A percentile compares a stretch with the other conserved stretches of the same genome.
Evolutionary conservation across 2,113 vertebrate species (phyloP).

Genomic region (Centrocercus urophasianus): DNA sequence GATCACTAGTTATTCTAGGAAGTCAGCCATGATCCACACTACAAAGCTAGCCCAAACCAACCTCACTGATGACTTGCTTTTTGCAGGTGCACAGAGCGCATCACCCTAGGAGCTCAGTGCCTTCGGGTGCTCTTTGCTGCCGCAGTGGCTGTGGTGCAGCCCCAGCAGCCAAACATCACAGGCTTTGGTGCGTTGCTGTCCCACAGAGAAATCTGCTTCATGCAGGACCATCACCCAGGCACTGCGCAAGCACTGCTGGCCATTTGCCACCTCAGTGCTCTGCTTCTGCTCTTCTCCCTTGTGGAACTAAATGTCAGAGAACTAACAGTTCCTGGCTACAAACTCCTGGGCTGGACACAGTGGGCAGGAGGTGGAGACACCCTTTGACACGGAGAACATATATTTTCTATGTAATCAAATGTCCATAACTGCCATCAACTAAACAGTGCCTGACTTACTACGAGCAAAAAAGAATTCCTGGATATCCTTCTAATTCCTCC

Average conservation of each 20-base stretch:
- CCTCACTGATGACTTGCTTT: background rate
- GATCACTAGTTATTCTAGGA: background rate
- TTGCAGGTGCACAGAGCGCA: background rate
- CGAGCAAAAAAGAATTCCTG: background rate
- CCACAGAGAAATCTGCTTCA: background rate
- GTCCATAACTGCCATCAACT: background rate
- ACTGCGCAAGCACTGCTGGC: rapidly evolving
- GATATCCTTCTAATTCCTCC: background rate
- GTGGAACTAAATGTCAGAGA: conserved; percentile 22
- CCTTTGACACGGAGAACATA: background rate
- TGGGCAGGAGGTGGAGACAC: background rate
- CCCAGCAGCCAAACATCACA: background rate
- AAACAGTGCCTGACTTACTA: background rate
- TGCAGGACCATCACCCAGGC: background rate
- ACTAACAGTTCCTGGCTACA: conserved; percentile 2
- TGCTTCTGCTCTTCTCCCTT: background rate
- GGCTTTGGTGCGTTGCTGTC: background rate
- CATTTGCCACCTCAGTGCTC: background rate
- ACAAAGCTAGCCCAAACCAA: background rate
- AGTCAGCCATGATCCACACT: background rate
- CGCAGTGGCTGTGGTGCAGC: background rate
- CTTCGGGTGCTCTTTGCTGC: background rate
- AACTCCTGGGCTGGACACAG: background rate
- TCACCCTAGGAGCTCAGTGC: background rate
- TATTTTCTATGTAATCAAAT: background rate